A percentile compares a stretch with the other conserved stretches of the same genome.
These are phyloP conservation scores for Abramis brama DNA, from an alignment of 2,113 vertebrate species.

Conservation along the genomic window DNA sequence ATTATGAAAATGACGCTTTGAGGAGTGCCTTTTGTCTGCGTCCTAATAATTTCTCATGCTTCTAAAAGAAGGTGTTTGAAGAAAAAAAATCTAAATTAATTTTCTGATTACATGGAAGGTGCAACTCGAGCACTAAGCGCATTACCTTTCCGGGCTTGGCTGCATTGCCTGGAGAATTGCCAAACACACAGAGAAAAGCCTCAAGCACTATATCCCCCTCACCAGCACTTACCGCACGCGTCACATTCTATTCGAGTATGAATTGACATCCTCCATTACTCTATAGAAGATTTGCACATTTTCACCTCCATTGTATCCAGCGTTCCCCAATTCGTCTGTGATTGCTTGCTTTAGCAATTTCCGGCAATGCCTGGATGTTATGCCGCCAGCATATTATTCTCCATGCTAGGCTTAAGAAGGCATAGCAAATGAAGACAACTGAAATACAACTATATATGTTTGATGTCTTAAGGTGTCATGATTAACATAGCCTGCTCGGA, in stretches of 20 bases:
- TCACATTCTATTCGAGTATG: slow-evolving; percentile 51
- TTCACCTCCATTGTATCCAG: slow-evolving; percentile 45
- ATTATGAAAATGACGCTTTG: not conserved
- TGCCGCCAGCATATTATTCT: slow-evolving; percentile 12
- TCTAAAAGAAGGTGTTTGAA: slow-evolving; percentile 22
- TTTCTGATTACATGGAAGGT: slow-evolving; percentile 68
- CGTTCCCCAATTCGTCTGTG: slow-evolving; percentile 19
- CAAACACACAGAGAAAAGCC: slow-evolving; percentile 41
- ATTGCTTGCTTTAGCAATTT: slow-evolving; percentile 26
- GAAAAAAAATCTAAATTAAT: slow-evolving; percentile 54
- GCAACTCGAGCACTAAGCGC: slow-evolving; percentile 65
- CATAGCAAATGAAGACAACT: slow-evolving; percentile 44
- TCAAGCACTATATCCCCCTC: slow-evolving; percentile 19
- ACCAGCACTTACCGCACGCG: slow-evolving; percentile 46
- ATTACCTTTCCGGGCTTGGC: slow-evolving; percentile 63
- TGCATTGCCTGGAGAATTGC: slow-evolving; percentile 55
- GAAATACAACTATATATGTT: slow-evolving; percentile 47
- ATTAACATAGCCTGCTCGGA: slow-evolving; percentile 45
- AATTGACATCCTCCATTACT: slow-evolving; percentile 50
- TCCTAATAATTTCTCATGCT: slow-evolving; percentile 4
- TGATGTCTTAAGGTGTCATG: slow-evolving; percentile 51
- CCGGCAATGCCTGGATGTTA: slow-evolving; percentile 29
- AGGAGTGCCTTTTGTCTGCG: not conserved
- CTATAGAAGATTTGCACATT: slow-evolving; percentile 34
- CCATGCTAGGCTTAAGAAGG: slow-evolving; percentile 44